Evolutionary conservation across 1,140 invertebrate species (phyloP).

Genomic region (Nylanderia fulva): DNA sequence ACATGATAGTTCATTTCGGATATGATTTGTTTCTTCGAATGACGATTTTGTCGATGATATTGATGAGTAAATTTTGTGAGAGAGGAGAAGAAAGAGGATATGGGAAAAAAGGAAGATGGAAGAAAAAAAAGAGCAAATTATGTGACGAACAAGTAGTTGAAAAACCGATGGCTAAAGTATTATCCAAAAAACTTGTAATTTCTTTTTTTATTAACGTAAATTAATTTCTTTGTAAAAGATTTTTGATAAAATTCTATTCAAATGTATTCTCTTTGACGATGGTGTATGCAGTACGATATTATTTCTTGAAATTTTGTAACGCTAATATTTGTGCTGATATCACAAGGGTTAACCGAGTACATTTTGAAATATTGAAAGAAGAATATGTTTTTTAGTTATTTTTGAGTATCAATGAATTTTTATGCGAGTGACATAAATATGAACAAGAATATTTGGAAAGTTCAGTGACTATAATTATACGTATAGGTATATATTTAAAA

Average conservation of each 20-base stretch:
- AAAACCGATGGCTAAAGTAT: background rate
- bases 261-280: background rate
- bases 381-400: conserved; percentile 1
- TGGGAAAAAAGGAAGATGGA: background rate
- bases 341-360: background rate
- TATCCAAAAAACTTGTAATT: background rate
- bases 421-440: background rate
- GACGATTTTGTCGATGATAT: background rate
- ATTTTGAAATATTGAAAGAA: background rate
- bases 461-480: background rate
- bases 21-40: conserved; percentile 30
- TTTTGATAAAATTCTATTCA: background rate
- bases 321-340: background rate
- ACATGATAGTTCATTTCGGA: conserved; percentile 20
- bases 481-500: conserved; percentile 3
- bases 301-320: background rate
- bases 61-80: conserved; percentile 1
- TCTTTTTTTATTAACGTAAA: background rate
- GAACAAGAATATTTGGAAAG: background rate
- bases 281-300: background rate
- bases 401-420: conserved; percentile 1
- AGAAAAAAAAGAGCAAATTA: conserved; percentile 3
- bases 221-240: background rate
- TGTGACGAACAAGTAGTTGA: background rate
- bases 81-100: background rate